These are phyloP conservation scores for Amia ocellicauda DNA, from an alignment of 2,113 vertebrate species.

Conservation along the genomic window DNA sequence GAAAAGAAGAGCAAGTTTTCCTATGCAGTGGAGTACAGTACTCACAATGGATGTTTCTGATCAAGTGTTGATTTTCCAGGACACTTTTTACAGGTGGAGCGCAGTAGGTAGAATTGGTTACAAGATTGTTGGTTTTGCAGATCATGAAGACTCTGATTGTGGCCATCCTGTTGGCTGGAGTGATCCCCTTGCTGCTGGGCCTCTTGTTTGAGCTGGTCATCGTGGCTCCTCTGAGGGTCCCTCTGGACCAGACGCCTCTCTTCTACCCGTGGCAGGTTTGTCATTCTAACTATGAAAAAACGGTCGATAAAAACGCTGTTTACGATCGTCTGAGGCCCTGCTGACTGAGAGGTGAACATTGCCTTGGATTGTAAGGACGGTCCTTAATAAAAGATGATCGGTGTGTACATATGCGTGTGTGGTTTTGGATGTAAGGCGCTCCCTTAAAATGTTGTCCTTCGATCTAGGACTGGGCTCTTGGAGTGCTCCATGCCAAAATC, in stretches of 20 bases:
- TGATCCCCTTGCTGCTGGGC: conserved; percentile 88
- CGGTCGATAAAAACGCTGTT: no score
- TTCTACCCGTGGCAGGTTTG: conserved; percentile 98
- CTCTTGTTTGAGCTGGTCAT: conserved; percentile 95
- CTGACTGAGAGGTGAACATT: no score
- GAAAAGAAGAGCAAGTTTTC: no score
- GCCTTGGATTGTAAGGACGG: no score
- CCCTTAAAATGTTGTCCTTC: neutral
- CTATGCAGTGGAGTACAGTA: no score
- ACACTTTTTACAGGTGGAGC: neutral
- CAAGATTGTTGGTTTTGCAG: conserved; percentile 48
- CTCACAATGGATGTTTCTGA: no score
- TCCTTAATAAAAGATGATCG: no score
- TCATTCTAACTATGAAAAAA: neutral
- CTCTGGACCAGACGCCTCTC: conserved; percentile 94
- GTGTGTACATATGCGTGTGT: no score
- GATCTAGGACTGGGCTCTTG: conserved; percentile 92
- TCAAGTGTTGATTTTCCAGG: neutral
- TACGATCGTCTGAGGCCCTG: no score
- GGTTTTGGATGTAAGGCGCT: no score
- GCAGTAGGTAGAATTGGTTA: neutral
- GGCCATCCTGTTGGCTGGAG: conserved; percentile 87
- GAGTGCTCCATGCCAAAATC: conserved; percentile 98
- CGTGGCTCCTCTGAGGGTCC: conserved; percentile 91
- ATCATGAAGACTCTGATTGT: conserved; percentile 95